Evolutionary conservation across 2,113 vertebrate genomes (phyloP).

Genomic region (Pseudorhombus dupliciocellatus): DNA sequence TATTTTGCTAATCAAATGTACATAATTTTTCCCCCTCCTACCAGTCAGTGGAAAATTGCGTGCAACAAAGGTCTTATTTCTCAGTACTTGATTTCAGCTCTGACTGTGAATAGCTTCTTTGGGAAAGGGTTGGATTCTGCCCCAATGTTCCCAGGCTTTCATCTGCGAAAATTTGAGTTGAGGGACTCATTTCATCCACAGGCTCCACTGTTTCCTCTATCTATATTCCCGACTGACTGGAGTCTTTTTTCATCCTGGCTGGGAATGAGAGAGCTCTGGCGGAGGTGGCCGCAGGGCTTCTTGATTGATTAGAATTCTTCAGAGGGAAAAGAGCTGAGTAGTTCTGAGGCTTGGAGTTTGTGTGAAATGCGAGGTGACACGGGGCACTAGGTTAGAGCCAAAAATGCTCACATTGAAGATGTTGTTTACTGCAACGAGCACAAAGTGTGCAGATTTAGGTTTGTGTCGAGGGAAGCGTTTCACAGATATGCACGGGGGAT

Average conservation of each 20-base stretch:
- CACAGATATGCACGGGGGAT: slow-evolving; percentile 46
- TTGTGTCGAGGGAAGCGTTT: slow-evolving; percentile 53
- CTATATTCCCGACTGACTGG: slow-evolving; percentile 46
- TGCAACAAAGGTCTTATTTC: slow-evolving; percentile 31
- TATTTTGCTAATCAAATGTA: slow-evolving; percentile 23
- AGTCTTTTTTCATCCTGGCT: slow-evolving; percentile 50
- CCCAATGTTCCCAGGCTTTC: slow-evolving; percentile 51
- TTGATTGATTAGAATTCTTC: slow-evolving; percentile 74
- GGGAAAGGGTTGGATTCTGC: slow-evolving; percentile 33
- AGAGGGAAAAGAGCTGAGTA: slow-evolving; percentile 58
- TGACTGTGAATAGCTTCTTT: slow-evolving; percentile 28
- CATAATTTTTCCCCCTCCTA: neutral
- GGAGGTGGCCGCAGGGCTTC: slow-evolving; percentile 56
- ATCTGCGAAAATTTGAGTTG: slow-evolving; percentile 60
- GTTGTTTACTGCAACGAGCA: slow-evolving; percentile 55
- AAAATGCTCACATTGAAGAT: slow-evolving; percentile 57
- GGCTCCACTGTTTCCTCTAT: slow-evolving; percentile 51
- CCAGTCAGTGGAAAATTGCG: slow-evolving; percentile 19
- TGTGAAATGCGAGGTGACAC: slow-evolving; percentile 60
- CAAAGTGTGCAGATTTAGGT: slow-evolving; percentile 54
- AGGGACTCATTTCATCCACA: slow-evolving; percentile 54
- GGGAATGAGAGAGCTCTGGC: slow-evolving; percentile 59
- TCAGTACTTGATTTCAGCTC: slow-evolving; percentile 24
- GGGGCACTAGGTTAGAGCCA: slow-evolving; percentile 19
- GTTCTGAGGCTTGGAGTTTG: slow-evolving; percentile 41